Percentiles rank a stretch among this genome's conserved stretches.
These are phyloP conservation scores for Goniozus legneri DNA, from an alignment of 1,140 invertebrate genomes.

Conservation along the genomic window DNA sequence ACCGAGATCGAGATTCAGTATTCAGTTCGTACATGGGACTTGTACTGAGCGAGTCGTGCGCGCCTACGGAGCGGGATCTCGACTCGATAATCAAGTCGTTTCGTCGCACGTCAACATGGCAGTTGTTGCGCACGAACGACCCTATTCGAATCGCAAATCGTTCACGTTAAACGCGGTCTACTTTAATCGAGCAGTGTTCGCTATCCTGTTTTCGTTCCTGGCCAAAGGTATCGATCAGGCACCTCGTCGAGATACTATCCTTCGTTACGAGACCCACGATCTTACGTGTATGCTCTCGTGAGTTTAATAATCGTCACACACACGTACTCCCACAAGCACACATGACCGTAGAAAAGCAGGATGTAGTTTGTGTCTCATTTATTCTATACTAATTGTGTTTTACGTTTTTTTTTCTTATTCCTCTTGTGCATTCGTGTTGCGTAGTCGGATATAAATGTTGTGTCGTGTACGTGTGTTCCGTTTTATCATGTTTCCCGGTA, in stretches of 20 bases:
- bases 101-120: background rate
- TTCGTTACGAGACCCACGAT: background rate
- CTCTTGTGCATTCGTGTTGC: no score
- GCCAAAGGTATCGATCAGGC: slow-evolving; percentile 22
- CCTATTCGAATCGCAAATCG: background rate
- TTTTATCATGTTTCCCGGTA: no score
- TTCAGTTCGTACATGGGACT: background rate
- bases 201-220: slow-evolving; percentile 13
- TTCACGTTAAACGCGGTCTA: background rate
- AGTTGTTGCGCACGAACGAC: background rate
- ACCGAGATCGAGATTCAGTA: background rate
- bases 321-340: slow-evolving; percentile 9
- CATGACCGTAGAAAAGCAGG: slow-evolving; percentile 8
- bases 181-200: slow-evolving; percentile 9
- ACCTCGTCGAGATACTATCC: background rate
- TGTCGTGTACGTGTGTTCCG: no score
- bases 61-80: no score
- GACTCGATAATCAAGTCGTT: no score
- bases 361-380: slow-evolving; percentile 8
- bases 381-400: background rate
- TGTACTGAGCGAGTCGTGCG: background rate
- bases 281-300: background rate
- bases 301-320: background rate
- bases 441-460: no score
- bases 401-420: background rate